phyloP scores from a whole-genome alignment of 1,140 invertebrate genomes.

The Cecropterus lyciades region DNA sequence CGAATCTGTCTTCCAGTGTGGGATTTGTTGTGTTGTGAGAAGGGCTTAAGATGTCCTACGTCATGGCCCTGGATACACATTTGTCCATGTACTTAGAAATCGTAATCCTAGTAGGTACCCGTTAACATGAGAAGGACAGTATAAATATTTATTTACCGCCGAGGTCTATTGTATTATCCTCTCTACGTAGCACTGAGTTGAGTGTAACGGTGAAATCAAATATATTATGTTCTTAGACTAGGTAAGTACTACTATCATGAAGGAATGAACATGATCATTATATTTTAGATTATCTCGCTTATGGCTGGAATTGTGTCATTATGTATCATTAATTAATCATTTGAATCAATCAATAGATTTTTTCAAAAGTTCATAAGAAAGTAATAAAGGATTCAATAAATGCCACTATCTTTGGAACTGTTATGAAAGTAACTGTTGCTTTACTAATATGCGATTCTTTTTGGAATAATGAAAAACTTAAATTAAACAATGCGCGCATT shows the following conservation, averaged over 20 bases:
- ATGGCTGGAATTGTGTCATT: too few species aligned
- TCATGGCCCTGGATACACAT: conserved; percentile 26
- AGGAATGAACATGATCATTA: too few species aligned
- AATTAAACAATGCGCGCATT: conserved; percentile 46
- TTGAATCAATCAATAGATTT: too few species aligned
- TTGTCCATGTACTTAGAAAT: conserved; percentile 28
- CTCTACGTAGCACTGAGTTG: neutral
- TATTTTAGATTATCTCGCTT: too few species aligned
- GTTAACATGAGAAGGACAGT: conserved; percentile 22
- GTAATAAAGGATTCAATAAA: too few species aligned
- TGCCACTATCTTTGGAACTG: neutral
- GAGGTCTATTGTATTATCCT: conserved; percentile 6
- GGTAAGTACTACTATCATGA: too few species aligned
- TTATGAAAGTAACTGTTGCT: neutral
- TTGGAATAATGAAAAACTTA: conserved; percentile 34
- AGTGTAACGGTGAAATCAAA: too few species aligned
- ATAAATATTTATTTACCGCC: conserved; percentile 16
- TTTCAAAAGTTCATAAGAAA: too few species aligned
- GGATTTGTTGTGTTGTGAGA: conserved; percentile 27
- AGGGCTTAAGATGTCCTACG: conserved; percentile 26
- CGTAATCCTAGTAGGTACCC: conserved; percentile 15
- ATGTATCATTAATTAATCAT: too few species aligned
- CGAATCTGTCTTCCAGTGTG: conserved; percentile 2
- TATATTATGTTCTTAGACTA: too few species aligned
- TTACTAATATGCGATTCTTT: neutral